Conservation (phyloP, 1,140 invertebrate genomes). For the Trachelipus rathkii region DNA sequence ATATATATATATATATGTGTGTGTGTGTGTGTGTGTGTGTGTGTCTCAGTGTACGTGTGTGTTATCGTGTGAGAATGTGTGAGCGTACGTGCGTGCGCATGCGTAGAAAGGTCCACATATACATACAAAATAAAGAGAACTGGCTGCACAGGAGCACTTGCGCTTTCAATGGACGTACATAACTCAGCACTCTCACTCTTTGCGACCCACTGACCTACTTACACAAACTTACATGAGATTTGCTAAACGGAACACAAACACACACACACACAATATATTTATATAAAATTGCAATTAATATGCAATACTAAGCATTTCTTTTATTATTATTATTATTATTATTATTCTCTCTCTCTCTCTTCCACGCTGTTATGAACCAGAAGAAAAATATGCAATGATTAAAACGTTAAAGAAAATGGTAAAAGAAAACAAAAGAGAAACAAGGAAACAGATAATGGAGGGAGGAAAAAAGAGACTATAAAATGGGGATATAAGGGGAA, state of each 20-base stretch:
- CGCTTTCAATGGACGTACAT: conserved; percentile 2
- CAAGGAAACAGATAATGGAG: too few species aligned
- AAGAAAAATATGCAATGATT: too few species aligned
- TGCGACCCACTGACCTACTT: conserved; percentile 4
- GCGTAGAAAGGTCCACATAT: not conserved
- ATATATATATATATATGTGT: not conserved
- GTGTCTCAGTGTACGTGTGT: too few species aligned
- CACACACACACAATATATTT: not conserved
- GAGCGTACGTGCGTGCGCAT: not conserved
- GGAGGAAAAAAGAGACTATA: too few species aligned
- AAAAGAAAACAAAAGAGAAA: too few species aligned
- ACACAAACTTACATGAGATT: conserved; percentile 4
- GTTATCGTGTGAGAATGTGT: not conserved
- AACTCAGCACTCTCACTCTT: not conserved
- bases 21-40: not conserved
- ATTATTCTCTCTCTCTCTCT: too few species aligned
- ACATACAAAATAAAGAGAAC: not conserved
- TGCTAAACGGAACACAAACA: not conserved
- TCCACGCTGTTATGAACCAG: too few species aligned
- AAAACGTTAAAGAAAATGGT: too few species aligned
- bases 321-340: too few species aligned
- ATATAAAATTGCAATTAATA: not conserved
- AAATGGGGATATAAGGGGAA: too few species aligned
- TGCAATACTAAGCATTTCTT: not conserved
- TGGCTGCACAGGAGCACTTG: not conserved